These are phyloP conservation scores for Eretmochelys imbricata DNA, from an alignment of 2,113 vertebrate genomes.

Conservation along the genomic window DNA sequence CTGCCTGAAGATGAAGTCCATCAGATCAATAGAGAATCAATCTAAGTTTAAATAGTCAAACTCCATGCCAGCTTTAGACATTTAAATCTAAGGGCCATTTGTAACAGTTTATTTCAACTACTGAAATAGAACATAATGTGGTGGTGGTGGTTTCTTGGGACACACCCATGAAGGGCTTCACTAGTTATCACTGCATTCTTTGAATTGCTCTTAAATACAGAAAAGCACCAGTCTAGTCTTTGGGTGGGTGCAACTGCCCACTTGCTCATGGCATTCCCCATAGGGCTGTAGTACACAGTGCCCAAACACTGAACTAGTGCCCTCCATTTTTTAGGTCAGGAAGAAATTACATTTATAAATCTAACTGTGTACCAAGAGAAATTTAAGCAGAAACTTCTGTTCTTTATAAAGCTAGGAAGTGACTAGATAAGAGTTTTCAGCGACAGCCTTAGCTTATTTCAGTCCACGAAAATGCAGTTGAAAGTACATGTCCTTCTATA, in stretches of 20 bases:
- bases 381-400: neutral
- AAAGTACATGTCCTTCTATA: neutral
- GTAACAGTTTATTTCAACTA: neutral
- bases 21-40: neutral
- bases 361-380: neutral
- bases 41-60: neutral
- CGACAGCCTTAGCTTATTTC: neutral
- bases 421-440: neutral
- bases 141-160: neutral
- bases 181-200: neutral
- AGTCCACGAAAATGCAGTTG: neutral
- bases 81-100: neutral
- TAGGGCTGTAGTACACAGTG: neutral
- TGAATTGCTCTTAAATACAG: neutral
- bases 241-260: neutral
- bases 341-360: neutral
- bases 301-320: neutral
- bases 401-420: neutral
- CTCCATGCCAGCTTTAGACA: too few species aligned
- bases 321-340: neutral
- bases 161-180: neutral
- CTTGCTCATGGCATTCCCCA: neutral
- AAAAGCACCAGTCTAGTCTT: neutral
- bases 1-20: neutral
- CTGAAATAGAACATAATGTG: neutral